Evolutionary conservation across 2,797 vertebrate genomes (phyloP), one percentile per base, ranked within the genome.

Genomic region (Urocyon cinereoargenteus): DNA sequence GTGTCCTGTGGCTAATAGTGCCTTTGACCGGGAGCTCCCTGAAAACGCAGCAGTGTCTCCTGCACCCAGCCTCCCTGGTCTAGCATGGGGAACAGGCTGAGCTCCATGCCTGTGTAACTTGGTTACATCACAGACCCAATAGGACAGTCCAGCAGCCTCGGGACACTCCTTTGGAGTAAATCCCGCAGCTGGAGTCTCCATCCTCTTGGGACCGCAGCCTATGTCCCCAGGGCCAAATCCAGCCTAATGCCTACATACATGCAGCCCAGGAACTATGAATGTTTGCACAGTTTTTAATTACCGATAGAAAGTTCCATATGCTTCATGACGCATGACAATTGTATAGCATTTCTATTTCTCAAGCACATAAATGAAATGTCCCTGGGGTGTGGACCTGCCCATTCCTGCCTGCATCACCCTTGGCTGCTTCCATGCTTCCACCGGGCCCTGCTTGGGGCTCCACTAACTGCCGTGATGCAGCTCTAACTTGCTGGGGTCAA

Each of bases 1-100:
- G 9, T 66, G 21, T 2, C 68, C 2, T 0, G 14, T 4, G 8
- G 14, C 0, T 2, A 10, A 0, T 19, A 4, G 4, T 13, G 26
- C 18, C 53, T 36, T 18, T n/a, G 78, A 19, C 15, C 5, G 2
- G 8, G 18, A 31, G n/a, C 51, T 16, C 59, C 75, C 24, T 36
- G 61, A 10, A 61, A 61, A 19, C 4, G n/a, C 4, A 40, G 26
- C 24, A 31, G n/a, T 2, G 6, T 18, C 51, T n/a, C 36, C 36
- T n/a, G 57, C 34, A 28, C 31, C 31, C 26, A 0, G 1, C 36
- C 5, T 28, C 73, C 16, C 64, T 7, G 26, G 21, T 2, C 2
- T 2, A 2, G 24, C 18, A 3, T 7, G 53, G 16, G 51, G 61
- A 13, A 26, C 4, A 53, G 2, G 9, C 1, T 6, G 10, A 16